Evolutionary conservation across 2,888 invertebrate genomes (phyloP).

Genomic region (Patella depressa): DNA sequence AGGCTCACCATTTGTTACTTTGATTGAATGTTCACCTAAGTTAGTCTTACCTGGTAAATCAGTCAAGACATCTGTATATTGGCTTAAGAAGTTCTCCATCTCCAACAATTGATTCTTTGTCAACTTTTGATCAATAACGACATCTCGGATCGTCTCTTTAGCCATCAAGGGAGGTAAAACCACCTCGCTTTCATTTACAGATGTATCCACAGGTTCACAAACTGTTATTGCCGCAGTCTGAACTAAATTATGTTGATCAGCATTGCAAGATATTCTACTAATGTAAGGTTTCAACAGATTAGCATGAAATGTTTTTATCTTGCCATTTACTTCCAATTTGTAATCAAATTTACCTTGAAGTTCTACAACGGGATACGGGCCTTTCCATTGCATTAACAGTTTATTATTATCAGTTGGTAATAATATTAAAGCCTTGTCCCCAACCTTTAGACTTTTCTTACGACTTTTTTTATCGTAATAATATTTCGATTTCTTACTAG

Average conservation of each 20-base stretch:
- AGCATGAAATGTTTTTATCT: slow-evolving; percentile 3
- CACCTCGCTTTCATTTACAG: background rate
- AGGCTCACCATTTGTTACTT: slow-evolving; percentile 23
- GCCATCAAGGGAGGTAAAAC: background rate
- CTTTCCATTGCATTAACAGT: slow-evolving; percentile 30
- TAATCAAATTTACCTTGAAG: slow-evolving; percentile 3
- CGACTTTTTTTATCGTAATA: slow-evolving; percentile 31
- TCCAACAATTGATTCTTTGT: background rate
- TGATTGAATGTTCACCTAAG: slow-evolving; percentile 21
- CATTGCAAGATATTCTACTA: background rate
- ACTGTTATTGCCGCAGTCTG: background rate
- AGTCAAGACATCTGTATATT: background rate
- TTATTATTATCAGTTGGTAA: slow-evolving; percentile 36
- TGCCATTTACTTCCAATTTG: background rate
- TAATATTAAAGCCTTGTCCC: slow-evolving; percentile 35
- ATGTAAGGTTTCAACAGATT: background rate
- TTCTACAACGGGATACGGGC: slow-evolving; percentile 21
- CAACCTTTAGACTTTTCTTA: slow-evolving; percentile 23
- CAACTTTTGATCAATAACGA: background rate
- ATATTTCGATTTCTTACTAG: slow-evolving; percentile 14
- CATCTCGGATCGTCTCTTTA: background rate
- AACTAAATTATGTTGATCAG: background rate
- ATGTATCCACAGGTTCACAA: background rate
- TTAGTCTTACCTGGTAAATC: slow-evolving; percentile 10
- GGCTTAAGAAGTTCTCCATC: background rate